Percentiles rank a stretch among this genome's conserved stretches.
Evolutionary conservation across 2,888 invertebrate species (phyloP).

Genomic region (Amiota communis): DNA sequence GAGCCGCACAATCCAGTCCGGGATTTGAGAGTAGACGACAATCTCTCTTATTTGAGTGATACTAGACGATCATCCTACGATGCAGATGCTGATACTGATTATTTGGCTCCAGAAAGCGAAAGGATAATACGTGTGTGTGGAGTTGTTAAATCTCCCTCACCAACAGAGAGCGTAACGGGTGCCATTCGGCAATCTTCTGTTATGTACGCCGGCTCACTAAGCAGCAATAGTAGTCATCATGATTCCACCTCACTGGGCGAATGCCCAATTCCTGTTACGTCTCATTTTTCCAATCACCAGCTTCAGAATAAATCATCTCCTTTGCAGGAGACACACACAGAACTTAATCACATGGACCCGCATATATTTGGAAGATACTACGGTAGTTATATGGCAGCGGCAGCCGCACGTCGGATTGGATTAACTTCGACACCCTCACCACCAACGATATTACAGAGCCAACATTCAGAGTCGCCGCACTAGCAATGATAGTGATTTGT

Average conservation of each 20-base stretch:
- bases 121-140: constrained; percentile 33
- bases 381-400: constrained; percentile 71
- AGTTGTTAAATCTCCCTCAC: constrained; percentile 12
- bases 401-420: constrained; percentile 51
- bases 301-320: constrained; percentile 10
- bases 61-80: constrained; percentile 46
- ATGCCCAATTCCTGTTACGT: constrained; percentile 35
- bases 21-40: constrained; percentile 38
- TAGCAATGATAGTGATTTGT: neutral
- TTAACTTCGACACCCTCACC: neutral
- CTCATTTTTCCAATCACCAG: neutral
- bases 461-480: neutral
- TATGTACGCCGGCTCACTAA: constrained; percentile 37
- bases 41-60: constrained; percentile 50
- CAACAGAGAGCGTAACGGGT: neutral
- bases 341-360: constrained; percentile 60
- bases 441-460: neutral
- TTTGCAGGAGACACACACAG: constrained; percentile 41
- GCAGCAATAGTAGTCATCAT: constrained; percentile 49
- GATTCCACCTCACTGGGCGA: constrained; percentile 58
- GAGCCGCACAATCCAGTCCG: neutral
- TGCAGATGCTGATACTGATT: constrained; percentile 34
- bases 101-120: constrained; percentile 32
- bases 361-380: constrained; percentile 70
- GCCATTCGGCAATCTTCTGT: constrained; percentile 36